phyloP scores from a whole-genome alignment of 2,797 vertebrate species.

The Chromis chromis region DNA sequence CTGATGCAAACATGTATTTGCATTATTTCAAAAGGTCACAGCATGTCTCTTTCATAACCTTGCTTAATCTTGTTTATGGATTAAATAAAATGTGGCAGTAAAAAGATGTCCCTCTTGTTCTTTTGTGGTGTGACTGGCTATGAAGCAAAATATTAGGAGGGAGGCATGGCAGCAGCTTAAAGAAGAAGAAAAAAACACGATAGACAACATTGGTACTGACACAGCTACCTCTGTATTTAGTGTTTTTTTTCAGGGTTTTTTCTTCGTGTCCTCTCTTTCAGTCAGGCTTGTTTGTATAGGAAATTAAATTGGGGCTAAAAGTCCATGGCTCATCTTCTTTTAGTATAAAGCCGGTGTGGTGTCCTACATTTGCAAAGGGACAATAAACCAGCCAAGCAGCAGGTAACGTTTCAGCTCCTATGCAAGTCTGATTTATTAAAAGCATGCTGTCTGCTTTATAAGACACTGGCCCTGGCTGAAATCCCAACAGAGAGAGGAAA shows the following conservation, averaged over 20 bases:
- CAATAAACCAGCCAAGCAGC: constrained; percentile 41
- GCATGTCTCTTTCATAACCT: not conserved
- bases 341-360: not conserved
- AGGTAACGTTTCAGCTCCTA: constrained; percentile 41
- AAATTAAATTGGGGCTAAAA: constrained; percentile 48
- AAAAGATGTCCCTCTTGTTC: constrained; percentile 6
- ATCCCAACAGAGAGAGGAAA: constrained; percentile 62
- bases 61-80: constrained; percentile 15
- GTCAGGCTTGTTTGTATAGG: constrained; percentile 16
- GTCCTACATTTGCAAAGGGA: constrained; percentile 38
- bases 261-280: constrained; percentile 7
- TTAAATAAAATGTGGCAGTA: not conserved
- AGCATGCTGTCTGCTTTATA: constrained; percentile 55
- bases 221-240: not conserved
- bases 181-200: constrained; percentile 20
- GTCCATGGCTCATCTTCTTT: constrained; percentile 23
- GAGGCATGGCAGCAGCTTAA: not conserved
- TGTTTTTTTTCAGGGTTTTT: not conserved
- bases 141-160: constrained; percentile 3
- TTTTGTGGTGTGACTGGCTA: too few species aligned
- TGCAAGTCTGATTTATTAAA: constrained; percentile 66
- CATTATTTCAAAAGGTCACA: not conserved
- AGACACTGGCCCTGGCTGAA: constrained; percentile 52
- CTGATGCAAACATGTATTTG: not conserved
- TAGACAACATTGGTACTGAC: not conserved